phyloP scores from a whole-genome alignment of 2,797 vertebrate species.

The Enteromius thamalakanensis region DNA sequence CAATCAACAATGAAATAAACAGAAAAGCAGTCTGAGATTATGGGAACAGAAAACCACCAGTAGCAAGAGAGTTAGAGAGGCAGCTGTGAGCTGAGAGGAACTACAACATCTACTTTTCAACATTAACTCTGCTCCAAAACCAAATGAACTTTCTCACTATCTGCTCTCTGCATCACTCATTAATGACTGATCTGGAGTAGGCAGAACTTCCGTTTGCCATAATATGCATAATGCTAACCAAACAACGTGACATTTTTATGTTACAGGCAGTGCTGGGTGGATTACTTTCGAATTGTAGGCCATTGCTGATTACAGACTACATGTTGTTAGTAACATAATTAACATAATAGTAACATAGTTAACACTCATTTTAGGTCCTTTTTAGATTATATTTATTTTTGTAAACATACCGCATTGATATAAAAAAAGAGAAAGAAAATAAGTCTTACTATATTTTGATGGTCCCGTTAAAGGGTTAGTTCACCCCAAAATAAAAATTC shows the following conservation, averaged over 20 bases:
- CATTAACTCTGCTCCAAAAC: neutral
- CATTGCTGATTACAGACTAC: neutral
- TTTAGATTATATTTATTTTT: neutral
- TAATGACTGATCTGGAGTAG: neutral
- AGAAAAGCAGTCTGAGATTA: neutral
- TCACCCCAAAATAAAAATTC: no score
- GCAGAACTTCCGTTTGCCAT: neutral
- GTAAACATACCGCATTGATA: neutral
- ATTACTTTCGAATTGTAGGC: neutral
- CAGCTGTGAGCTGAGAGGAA: constrained; percentile 6
- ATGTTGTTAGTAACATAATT: neutral
- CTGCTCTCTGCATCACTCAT: neutral
- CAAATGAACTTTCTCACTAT: neutral
- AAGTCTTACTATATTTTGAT: no score
- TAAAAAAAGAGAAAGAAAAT: neutral
- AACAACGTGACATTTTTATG: neutral
- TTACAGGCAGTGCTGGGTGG: neutral
- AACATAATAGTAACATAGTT: no score
- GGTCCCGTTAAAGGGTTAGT: no score
- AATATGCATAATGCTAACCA: neutral
- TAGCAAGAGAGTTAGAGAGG: neutral
- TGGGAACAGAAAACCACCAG: neutral
- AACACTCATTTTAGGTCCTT: neutral
- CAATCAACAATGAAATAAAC: neutral
- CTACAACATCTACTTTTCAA: neutral